phyloP scores from a whole-genome alignment of 2,113 vertebrate genomes.

The Atlantisia rogersi region DNA sequence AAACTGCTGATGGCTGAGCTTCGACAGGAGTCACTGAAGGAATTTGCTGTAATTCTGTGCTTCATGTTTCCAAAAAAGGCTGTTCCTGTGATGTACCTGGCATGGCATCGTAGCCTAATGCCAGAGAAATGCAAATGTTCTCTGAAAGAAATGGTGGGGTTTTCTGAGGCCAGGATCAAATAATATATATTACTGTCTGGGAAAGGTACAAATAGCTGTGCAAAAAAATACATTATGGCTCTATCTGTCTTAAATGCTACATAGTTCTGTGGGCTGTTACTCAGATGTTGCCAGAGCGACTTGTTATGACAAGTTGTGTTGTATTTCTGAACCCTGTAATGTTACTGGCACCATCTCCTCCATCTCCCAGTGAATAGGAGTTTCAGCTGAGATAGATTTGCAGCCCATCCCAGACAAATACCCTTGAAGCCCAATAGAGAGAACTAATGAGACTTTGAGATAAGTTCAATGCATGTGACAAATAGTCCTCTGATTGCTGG shows the following conservation, averaged over 20 bases:
- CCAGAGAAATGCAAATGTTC: slow-evolving; percentile 10
- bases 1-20: neutral
- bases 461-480: neutral
- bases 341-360: slow-evolving; percentile 24
- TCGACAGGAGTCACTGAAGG: neutral
- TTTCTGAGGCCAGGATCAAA: slow-evolving; percentile 40
- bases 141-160: neutral
- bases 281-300: slow-evolving; percentile 63
- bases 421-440: neutral
- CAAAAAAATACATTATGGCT: slow-evolving; percentile 39
- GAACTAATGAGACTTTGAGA: neutral
- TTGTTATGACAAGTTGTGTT: slow-evolving; percentile 56
- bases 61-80: neutral
- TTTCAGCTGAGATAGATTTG: slow-evolving; percentile 3
- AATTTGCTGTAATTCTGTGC: neutral
- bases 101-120: neutral
- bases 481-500: neutral
- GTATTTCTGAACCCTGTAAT: slow-evolving; percentile 48
- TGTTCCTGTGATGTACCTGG: neutral
- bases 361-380: slow-evolving; percentile 17
- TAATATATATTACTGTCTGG: neutral
- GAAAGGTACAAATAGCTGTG: slow-evolving; percentile 41
- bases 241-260: slow-evolving; percentile 50
- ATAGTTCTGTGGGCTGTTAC: slow-evolving; percentile 54
- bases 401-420: slow-evolving; percentile 5